Evolutionary conservation across 2,113 vertebrate species (phyloP), one percentile per base, ranked within the genome.

Genomic region (Semnopithecus entellus): DNA sequence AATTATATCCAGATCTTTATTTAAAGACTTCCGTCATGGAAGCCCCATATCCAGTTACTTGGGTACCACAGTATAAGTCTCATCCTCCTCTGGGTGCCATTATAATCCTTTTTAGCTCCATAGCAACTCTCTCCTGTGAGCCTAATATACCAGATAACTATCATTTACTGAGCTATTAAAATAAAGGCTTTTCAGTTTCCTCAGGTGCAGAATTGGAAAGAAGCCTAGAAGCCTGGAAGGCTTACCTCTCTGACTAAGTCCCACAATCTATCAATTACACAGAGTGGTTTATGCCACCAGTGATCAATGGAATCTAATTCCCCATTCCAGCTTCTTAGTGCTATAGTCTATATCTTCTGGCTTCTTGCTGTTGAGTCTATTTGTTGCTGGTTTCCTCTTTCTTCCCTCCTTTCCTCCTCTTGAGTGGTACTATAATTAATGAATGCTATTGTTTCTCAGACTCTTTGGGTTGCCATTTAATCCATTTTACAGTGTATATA

Each of bases 131-230:
- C 76, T 94, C 80, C 92, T 97, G 90, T 94, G 87, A 97, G 73
- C 59, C 90, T 85, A 80, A 96, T 90, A 90, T 79, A 97, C 85
- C 92, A 97, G 92, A 97, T 97, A 97, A 96, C 96, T 97, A 95
- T 98, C 96, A 95, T 90, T 98, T 96, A 95, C 94, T 92, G 81
- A 80, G 94, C 88, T 97, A 97, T 97, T 97, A 97, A 98, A 96
- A 95, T 97, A 98, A 98, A 98, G 95, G 35, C 78, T 97, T 98
- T 94, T 91, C 89, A 84, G 55, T 50, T 91, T 97, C 87, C 92
- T 97, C 72, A 78, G 97, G 97, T 96, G 72, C 93, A 97, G 90
- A 97, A 81, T 91, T 98, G 93, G 96, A 98, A 95, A 95, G 87
- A 95, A 90, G 94, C 97, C 96, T 94, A 90, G 96, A 93, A 75